These are phyloP conservation scores for Heterodera carotae DNA, from an alignment of 1,140 invertebrate species.

Conservation along the genomic window DNA sequence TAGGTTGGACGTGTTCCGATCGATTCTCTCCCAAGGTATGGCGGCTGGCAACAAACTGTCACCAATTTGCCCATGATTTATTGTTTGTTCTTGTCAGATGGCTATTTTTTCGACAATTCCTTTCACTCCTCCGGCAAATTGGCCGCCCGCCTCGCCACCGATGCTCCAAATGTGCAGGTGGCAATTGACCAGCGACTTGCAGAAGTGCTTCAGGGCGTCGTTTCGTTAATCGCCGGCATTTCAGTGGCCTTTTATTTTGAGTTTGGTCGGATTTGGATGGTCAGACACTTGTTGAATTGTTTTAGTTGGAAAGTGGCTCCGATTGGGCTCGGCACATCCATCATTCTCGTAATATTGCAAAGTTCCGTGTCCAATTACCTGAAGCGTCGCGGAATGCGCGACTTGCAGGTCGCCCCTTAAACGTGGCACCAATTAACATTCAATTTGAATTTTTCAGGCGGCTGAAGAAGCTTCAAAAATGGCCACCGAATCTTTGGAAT, in stretches of 20 bases:
- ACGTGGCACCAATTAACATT: neutral
- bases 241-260: constrained; percentile 66
- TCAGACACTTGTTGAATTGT: neutral
- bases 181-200: constrained; percentile 68
- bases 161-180: constrained; percentile 70
- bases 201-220: constrained; percentile 66
- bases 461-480: constrained; percentile 43
- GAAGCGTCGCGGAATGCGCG: constrained; percentile 53
- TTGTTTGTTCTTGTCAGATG: constrained; percentile 69
- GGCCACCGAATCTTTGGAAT: constrained; percentile 56
- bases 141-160: constrained; percentile 68
- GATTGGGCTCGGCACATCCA: constrained; percentile 51
- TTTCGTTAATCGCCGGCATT: constrained; percentile 67
- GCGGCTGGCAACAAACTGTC: neutral
- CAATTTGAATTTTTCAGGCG: constrained; percentile 42
- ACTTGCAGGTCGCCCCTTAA: constrained; percentile 28
- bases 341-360: constrained; percentile 42
- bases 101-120: constrained; percentile 69
- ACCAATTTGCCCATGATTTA: constrained; percentile 23
- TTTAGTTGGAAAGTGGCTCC: constrained; percentile 61
- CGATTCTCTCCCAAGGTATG: constrained; percentile 17
- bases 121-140: constrained; percentile 68
- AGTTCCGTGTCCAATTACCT: constrained; percentile 51
- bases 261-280: constrained; percentile 53
- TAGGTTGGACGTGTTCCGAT: constrained; percentile 35